Evolutionary conservation across 2,888 invertebrate genomes (phyloP), one percentile per base, ranked within the genome.

Genomic region (Phyllotreta striolata): DNA sequence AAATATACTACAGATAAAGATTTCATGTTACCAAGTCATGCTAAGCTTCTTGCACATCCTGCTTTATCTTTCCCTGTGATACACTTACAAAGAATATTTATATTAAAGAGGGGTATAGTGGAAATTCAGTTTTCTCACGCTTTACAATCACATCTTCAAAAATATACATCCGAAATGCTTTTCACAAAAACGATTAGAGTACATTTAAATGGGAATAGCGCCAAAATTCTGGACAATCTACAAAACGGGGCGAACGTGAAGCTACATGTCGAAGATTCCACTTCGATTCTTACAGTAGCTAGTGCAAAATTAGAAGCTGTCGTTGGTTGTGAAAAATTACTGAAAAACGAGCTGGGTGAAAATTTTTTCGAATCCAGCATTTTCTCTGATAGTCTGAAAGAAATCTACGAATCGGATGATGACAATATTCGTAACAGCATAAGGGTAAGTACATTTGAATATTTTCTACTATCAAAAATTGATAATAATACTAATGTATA

Each of bases 41-140:
- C 67, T 3, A 77, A 74, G 64, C 43, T 73, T 34, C 63, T 75
- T 39, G 67, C 62, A 24, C 55, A 43, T 10, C 47, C 68, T 59
- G 14, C 67, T 4, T 35, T 52, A 7, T 37, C 41, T 9, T 66
- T 63, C 55, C 68, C 70, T 34, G 64, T 70, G 49, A 58, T 70
- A 40, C 63, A 70, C 51, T 6, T 68, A 40, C 68, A 68, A 41
- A 55, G 67, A 47, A 68, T 67, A 38, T 70, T 68, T 44, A 38
- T 70, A 9, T 12, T 70, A 38, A 66, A 63, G 6, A 57, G 63
- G 24, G 60, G 62, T 13, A 44, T 39, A 46, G 34, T 57, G 14
- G 60, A 70, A 56, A 34, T 52, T 9, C 63, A 63, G 12, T 65
- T 66, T 47, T 8, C 6, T 1, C 35, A 60, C n/a, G 40, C 59